A percentile compares a stretch with the other conserved stretches of the same genome.
These are phyloP conservation scores for Drosophila trapezifrons DNA, from an alignment of 1,140 invertebrate species.

Conservation along the genomic window DNA sequence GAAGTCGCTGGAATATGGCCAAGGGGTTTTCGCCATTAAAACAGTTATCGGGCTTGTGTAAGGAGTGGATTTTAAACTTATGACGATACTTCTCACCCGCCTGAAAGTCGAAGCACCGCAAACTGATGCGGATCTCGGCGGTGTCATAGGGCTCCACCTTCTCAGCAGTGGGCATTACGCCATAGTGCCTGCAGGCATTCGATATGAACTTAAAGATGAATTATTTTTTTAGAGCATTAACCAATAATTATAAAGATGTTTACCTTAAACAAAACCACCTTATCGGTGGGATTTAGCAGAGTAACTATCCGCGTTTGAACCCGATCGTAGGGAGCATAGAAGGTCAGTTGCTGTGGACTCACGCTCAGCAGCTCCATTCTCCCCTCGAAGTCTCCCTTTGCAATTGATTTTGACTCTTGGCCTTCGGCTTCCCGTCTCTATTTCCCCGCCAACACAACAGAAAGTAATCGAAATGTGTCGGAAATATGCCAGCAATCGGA, in stretches of 20 bases:
- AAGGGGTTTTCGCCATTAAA: background rate
- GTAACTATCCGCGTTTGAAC: constrained; percentile 43
- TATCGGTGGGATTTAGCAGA: constrained; percentile 39
- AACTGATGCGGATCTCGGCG: constrained; percentile 29
- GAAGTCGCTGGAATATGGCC: constrained; percentile 17
- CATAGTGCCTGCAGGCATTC: constrained; percentile 29
- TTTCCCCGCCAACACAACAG: constrained; percentile 3
- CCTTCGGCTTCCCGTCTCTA: constrained; percentile 1
- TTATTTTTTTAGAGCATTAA: no score
- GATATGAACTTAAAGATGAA: no score
- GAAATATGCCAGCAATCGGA: constrained; percentile 51
- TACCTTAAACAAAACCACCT: constrained; percentile 49
- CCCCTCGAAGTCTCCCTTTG: background rate
- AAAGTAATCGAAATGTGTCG: constrained; percentile 42
- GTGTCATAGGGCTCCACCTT: constrained; percentile 30
- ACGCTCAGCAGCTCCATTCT: constrained; percentile 33
- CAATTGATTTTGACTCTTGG: constrained; percentile 43
- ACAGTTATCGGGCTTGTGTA: background rate
- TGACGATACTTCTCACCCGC: constrained; percentile 11
- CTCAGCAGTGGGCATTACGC: constrained; percentile 29
- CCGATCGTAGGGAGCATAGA: constrained; percentile 57
- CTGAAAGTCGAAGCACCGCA: constrained; percentile 27
- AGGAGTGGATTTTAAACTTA: constrained; percentile 36
- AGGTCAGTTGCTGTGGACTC: constrained; percentile 39
- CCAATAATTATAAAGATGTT: no score